A percentile compares a stretch with the other conserved stretches of the same genome.
phyloP scores from a whole-genome alignment of 2,888 invertebrate species.

The Parnassius orleans region DNA sequence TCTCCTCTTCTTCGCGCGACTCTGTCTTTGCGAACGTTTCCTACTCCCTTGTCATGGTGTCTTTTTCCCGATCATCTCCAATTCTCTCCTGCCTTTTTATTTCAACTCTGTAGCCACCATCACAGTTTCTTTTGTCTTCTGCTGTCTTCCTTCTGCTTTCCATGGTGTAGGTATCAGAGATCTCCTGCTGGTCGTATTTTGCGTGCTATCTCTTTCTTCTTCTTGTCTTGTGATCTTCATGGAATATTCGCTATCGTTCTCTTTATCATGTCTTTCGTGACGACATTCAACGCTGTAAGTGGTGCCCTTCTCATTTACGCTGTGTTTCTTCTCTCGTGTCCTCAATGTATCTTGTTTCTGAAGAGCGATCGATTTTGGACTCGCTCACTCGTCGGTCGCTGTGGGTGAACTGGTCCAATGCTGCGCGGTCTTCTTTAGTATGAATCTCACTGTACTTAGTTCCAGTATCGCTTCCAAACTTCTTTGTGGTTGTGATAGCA shows the following conservation, averaged over 20 bases:
- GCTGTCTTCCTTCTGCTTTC: conserved; percentile 9
- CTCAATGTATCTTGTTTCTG: conserved; percentile 35
- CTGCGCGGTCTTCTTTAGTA: conserved; percentile 63
- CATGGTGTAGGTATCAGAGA: conserved; percentile 13
- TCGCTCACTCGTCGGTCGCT: conserved; percentile 55
- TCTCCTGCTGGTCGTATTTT: conserved; percentile 14
- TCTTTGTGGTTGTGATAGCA: conserved; percentile 72
- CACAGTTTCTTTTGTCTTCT: conserved; percentile 8
- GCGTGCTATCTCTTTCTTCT: conserved; percentile 22
- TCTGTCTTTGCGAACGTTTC: conserved; percentile 18
- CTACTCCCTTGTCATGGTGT: conserved; percentile 4
- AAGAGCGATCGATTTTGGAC: conserved; percentile 37
- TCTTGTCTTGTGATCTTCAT: conserved; percentile 31
- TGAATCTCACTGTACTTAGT: conserved; percentile 57
- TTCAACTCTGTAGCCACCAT: conserved; percentile 37
- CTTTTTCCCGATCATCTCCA: background rate
- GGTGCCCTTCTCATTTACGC: conserved; percentile 11
- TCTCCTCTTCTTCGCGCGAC: conserved; percentile 72
- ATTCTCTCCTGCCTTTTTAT: conserved; percentile 12
- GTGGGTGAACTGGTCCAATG: conserved; percentile 69
- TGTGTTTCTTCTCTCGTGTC: conserved; percentile 31
- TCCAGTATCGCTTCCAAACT: conserved; percentile 70
- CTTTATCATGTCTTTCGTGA: conserved; percentile 7
- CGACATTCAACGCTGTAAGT: background rate
- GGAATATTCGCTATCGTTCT: conserved; percentile 29